A percentile compares a stretch with the other conserved stretches of the same genome.
phyloP scores from a whole-genome alignment of 2,888 invertebrate species.

The Drosophila emarginata region DNA sequence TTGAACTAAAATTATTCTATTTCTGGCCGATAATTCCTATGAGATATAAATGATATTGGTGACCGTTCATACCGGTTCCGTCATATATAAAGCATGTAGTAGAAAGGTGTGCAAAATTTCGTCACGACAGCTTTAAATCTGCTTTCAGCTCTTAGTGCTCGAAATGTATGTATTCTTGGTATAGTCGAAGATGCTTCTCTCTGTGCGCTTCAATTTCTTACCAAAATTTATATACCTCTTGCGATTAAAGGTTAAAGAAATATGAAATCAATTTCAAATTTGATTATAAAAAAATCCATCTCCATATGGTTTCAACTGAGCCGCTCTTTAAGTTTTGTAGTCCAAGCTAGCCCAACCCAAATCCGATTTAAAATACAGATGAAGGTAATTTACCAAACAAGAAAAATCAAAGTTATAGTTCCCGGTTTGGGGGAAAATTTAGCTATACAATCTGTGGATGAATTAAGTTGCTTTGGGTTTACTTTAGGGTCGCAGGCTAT shows the following conservation, averaged over 20 bases:
- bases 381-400: slow-evolving; percentile 9
- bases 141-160: too few relatives aligned
- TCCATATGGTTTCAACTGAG: not conserved
- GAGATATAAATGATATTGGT: too few relatives aligned
- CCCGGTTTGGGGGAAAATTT: slow-evolving; percentile 60
- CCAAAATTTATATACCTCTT: too few relatives aligned
- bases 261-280: slow-evolving; percentile 71
- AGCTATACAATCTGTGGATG: slow-evolving; percentile 44
- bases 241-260: slow-evolving; percentile 27
- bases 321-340: slow-evolving; percentile 29
- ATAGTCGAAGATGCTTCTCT: too few relatives aligned
- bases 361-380: slow-evolving; percentile 1
- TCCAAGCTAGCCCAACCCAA: slow-evolving; percentile 31
- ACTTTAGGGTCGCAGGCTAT: slow-evolving; percentile 72
- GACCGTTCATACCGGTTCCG: too few relatives aligned
- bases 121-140: too few relatives aligned
- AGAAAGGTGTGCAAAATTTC: too few relatives aligned
- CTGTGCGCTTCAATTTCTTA: too few relatives aligned
- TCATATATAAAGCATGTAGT: too few relatives aligned
- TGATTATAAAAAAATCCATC: slow-evolving; percentile 61
- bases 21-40: too few relatives aligned
- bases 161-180: too few relatives aligned
- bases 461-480: slow-evolving; percentile 78
- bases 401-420: slow-evolving; percentile 61
- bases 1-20: too few relatives aligned